A percentile compares a stretch with the other conserved stretches of the same genome.
These are phyloP conservation scores for Polypedilum vanderplanki DNA, from an alignment of 1,140 invertebrate species.

Conservation along the genomic window DNA sequence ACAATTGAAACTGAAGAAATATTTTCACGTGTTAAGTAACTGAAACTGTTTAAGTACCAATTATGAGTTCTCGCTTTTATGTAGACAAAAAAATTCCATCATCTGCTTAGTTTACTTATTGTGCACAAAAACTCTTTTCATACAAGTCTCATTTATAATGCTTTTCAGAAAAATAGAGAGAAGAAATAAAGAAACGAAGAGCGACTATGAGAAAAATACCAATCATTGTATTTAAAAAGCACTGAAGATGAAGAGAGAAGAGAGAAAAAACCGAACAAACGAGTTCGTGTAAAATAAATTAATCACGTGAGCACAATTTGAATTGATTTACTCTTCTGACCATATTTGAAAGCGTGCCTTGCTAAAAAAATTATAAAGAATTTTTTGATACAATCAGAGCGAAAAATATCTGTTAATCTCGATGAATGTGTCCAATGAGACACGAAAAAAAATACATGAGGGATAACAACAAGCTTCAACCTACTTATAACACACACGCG, in stretches of 20 bases:
- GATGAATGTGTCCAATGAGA: constrained; percentile 11
- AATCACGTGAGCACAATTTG: not conserved
- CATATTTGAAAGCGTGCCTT: not conserved
- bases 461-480: not conserved
- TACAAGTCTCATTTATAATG: not conserved
- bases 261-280: constrained; percentile 3
- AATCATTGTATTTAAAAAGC: constrained; percentile 16
- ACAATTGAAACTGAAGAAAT: too few relatives aligned
- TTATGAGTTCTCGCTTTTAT: not conserved
- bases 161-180: not conserved
- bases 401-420: constrained; percentile 12
- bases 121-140: not conserved
- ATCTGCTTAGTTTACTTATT: not conserved
- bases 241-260: constrained; percentile 11
- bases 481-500: too few relatives aligned
- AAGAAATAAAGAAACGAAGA: not conserved
- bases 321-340: constrained; percentile 15
- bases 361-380: not conserved
- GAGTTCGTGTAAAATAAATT: constrained; percentile 18
- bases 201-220: not conserved
- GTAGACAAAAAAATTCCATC: constrained; percentile 4
- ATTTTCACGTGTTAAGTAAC: too few relatives aligned
- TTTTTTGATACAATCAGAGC: not conserved
- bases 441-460: not conserved
- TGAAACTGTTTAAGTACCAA: constrained; percentile 18